phyloP scores from a whole-genome alignment of 1,140 invertebrate genomes.

The Sycophaga agraensis region DNA sequence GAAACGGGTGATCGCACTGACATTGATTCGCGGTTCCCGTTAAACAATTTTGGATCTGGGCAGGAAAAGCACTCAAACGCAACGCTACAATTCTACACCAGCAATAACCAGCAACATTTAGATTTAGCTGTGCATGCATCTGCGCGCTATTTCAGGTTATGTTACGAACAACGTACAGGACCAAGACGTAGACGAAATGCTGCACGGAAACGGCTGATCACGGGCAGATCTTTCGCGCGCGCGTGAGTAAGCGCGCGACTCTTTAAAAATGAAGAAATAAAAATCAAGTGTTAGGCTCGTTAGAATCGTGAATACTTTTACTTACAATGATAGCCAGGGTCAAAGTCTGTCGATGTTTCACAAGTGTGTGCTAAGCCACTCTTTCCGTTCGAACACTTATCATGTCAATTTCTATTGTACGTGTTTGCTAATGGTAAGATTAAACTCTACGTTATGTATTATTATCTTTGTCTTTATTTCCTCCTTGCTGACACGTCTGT shows the following conservation, averaged over 20 bases:
- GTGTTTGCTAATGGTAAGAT: background rate
- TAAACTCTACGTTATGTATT: too few species aligned
- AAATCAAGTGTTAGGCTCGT: background rate
- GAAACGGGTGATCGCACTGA: background rate
- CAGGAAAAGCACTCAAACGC: background rate
- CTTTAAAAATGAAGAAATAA: constrained; percentile 1
- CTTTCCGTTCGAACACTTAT: background rate
- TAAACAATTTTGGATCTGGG: background rate
- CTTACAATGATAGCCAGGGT: background rate
- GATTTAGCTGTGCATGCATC: too few species aligned
- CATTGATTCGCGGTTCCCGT: background rate
- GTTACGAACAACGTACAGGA: background rate
- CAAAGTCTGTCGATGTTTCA: background rate
- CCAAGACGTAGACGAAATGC: too few species aligned
- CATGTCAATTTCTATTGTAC: background rate
- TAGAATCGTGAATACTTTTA: background rate
- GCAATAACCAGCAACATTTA: background rate
- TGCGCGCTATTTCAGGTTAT: constrained; percentile 18
- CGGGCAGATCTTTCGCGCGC: too few species aligned
- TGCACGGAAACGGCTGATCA: constrained; percentile 4
- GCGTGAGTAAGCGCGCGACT: background rate
- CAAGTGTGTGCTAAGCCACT: background rate
- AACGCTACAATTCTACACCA: background rate
- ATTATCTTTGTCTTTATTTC: background rate
- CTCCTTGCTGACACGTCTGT: background rate